Evolutionary conservation across 53 echinoderm and acorn worm species (phyloP).

Genomic region (Pentamera pediparva): DNA sequence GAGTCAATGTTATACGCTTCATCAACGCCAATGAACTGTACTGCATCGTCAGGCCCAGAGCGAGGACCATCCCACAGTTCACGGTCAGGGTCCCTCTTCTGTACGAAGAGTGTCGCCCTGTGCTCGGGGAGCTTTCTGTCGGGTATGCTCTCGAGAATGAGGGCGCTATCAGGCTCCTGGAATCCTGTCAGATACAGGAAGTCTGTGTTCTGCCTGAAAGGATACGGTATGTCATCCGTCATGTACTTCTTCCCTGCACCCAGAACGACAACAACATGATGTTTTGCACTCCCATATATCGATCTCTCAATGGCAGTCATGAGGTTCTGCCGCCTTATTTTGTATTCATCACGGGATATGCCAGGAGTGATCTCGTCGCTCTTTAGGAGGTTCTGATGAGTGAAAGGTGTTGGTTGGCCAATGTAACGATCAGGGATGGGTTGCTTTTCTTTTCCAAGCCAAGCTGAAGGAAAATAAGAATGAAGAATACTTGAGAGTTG

Average conservation of each 20-base stretch:
- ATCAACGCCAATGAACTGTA: constrained; percentile 79
- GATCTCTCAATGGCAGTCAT: constrained; percentile 78
- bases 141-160: constrained; percentile 73
- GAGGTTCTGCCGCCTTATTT: constrained; percentile 46
- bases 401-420: constrained; percentile 91
- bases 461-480: background rate
- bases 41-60: constrained; percentile 77
- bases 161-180: constrained; percentile 87
- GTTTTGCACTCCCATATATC: constrained; percentile 39
- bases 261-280: constrained; percentile 76
- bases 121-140: constrained; percentile 62
- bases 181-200: constrained; percentile 94
- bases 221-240: constrained; percentile 95
- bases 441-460: background rate
- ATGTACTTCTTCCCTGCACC: constrained; percentile 75
- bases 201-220: constrained; percentile 85
- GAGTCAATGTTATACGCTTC: constrained; percentile 58
- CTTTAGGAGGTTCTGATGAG: constrained; percentile 76
- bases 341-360: constrained; percentile 57
- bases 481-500: too few relatives aligned
- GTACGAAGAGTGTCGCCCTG: constrained; percentile 80
- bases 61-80: constrained; percentile 97
- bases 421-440: constrained; percentile 69
- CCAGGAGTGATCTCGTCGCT: constrained; percentile 85
- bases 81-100: constrained; percentile 74